These are phyloP conservation scores for Leucopsar rothschildi DNA, from an alignment of 2,113 vertebrate genomes.

Conservation along the genomic window DNA sequence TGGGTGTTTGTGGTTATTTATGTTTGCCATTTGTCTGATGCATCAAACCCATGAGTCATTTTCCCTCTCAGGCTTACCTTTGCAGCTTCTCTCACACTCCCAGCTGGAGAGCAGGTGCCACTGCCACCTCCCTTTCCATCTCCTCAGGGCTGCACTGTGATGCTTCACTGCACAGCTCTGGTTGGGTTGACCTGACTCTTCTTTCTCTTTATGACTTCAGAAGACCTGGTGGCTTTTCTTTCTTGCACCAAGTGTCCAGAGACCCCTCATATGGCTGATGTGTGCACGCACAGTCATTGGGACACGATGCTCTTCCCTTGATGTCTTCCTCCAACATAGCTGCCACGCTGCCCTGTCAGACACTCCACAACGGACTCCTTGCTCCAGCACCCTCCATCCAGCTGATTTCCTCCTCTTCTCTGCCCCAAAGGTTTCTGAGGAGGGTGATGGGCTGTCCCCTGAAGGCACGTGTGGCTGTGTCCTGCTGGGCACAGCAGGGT, in stretches of 20 bases:
- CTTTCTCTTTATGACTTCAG: neutral
- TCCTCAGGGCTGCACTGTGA: neutral
- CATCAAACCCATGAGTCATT: neutral
- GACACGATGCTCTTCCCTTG: rapidly evolving
- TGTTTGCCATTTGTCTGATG: neutral
- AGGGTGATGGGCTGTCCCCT: neutral
- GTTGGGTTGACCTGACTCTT: neutral
- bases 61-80: neutral
- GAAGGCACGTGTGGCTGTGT: rapidly evolving
- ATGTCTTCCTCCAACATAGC: neutral
- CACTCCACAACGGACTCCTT: neutral
- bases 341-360: rapidly evolving
- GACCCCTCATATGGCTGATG: neutral
- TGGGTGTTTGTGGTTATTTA: slow-evolving; percentile 5
- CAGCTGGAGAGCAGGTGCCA: rapidly evolving
- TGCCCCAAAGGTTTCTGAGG: neutral
- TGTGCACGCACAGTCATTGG: rapidly evolving
- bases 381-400: neutral
- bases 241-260: neutral
- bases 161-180: neutral
- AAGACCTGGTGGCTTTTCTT: neutral
- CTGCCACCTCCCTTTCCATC: neutral
- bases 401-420: neutral
- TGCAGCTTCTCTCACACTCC: neutral
- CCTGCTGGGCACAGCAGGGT: neutral